Evolutionary conservation across 2,797 vertebrate genomes (phyloP).

Genomic region (Gymnoscopelus braueri): DNA sequence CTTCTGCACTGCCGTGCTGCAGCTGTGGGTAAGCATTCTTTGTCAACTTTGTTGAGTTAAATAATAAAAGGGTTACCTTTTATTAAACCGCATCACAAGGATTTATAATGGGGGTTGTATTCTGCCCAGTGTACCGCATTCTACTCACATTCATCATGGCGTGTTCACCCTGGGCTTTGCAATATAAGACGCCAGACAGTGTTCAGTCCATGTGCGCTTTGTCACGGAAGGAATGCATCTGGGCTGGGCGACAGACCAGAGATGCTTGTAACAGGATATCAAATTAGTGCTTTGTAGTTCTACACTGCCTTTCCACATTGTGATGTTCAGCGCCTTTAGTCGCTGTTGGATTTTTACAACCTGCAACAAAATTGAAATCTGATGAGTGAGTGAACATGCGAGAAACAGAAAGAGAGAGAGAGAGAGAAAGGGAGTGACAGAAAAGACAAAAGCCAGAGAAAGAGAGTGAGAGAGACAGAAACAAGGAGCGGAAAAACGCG

Average conservation of each 20-base stretch:
- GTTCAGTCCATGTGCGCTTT: conserved; percentile 48
- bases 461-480: conserved; percentile 42
- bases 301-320: conserved; percentile 45
- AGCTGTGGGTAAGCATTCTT: no score
- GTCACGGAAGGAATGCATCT: conserved; percentile 54
- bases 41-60: no score
- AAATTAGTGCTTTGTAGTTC: conserved; percentile 57
- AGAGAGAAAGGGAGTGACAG: conserved; percentile 14
- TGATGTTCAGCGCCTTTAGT: conserved; percentile 52
- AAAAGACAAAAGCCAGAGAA: not conserved
- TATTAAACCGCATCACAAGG: no score
- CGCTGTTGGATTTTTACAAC: conserved; percentile 69
- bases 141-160: not conserved
- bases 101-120: no score
- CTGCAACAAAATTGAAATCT: conserved; percentile 43
- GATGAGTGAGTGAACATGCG: conserved; percentile 4
- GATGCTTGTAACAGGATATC: conserved; percentile 60
- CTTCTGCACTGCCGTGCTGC: no score
- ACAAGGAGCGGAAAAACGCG: conserved; percentile 8
- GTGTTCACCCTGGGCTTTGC: conserved; percentile 33
- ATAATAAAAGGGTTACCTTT: no score
- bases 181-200: conserved; percentile 39
- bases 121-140: conserved; percentile 2
- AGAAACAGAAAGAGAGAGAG: conserved; percentile 15
- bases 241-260: conserved; percentile 40